Evolutionary conservation across 2,113 vertebrate genomes (phyloP), one percentile per base, ranked within the genome.

Genomic region (Dipodomys merriami): DNA sequence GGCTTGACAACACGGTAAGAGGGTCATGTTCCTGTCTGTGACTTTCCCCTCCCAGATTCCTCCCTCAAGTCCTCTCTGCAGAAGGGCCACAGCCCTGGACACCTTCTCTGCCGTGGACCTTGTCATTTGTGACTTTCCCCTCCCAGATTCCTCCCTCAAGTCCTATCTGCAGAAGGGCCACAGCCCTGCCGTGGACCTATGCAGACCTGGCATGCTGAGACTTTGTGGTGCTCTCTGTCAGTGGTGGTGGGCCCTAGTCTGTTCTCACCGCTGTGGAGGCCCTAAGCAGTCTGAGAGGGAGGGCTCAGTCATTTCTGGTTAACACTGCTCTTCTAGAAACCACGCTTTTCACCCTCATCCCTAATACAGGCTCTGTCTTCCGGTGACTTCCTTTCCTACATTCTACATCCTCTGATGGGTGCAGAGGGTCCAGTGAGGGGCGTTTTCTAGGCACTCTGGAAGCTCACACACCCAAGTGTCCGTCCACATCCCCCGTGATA

Each of bases 61-160:
- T 33, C 39, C 2, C 13, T 57, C 60, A 62, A 62, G 20, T 19
- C 60, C 19, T 19, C 60, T 27, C 8, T 57, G 39, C 8, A 33
- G 13, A 22, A 8, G 4, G 2, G 16, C 30, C 27, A 15, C 1
- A 1, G 9, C 53, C 30, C 44, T 30, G n/a, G 74, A 13, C 6
- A 81, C 30, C 74, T 84, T 64, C 68, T 62, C 25, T 39, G 20
- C 49, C 27, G n/a, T 23, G 68, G 62, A 27, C 68, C 30, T 30
- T n/a, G n/a, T n/a, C n/a, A n/a, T n/a, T n/a, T 44, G 29, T 0
- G 9, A 22, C 27, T 8, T 23, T 13, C 39, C 7, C 16, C 1
- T 27, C 18, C 60, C 46, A 23, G 25, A 5, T 20, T 60, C 20
- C 30, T 33, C 39, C 2, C 13, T 57, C 60, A 62, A 62, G 20